Base-by-base conservation (phyloP, 2,113 vertebrate species). In the Zosterops japonicus region DNA sequence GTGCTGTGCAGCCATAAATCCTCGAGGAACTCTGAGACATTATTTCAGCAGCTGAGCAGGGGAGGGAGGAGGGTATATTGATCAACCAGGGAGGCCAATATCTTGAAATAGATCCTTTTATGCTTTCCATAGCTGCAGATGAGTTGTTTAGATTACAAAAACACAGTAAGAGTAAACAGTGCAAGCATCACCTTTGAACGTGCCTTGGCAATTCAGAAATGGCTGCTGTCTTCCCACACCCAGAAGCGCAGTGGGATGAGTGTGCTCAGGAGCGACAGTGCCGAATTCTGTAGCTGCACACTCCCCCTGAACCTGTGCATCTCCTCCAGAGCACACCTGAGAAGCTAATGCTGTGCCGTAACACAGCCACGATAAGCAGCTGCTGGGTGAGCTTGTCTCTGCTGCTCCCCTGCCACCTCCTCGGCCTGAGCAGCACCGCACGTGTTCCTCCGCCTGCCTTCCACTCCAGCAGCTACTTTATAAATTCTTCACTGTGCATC, bases 401-500 rank as follows among this genome's bases (percentile, higher is more conserved):
- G 46, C 83, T 19, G 27, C 41, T 90, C 69, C 91, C 28, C 59
- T 75, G 92, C 57, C 67, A 83, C 60, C 59, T 93, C 87, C 94
- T 57, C 61, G 67, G 93, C 86, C 55, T 15, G 41, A 83, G 46
- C 77, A 18, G 6, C 25, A 82, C 27, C 3, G 33, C 83, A 17
- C 2, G 14, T 6, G 75, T 70, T n/a, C 13, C 25, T 78, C 50
- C 4, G 0, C 74, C 94, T 79, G 71, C 60, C 87, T 91, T 72
- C 89, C 85, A 25, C 63, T 89, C 44, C 74, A 81, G 88, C 28
- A 89, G 81, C 59, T 84, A 35, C 41, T 90, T 85, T 87, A 81
- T 85, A 89, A 85, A 83, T 87, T 90, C 93, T 79, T 86, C 67
- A 84, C 57, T 85, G 29, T 92, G 59, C 94, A 95, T 85, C 90